Conservation (phyloP, 2,797 vertebrate species). For the Somateria mollissima region DNA sequence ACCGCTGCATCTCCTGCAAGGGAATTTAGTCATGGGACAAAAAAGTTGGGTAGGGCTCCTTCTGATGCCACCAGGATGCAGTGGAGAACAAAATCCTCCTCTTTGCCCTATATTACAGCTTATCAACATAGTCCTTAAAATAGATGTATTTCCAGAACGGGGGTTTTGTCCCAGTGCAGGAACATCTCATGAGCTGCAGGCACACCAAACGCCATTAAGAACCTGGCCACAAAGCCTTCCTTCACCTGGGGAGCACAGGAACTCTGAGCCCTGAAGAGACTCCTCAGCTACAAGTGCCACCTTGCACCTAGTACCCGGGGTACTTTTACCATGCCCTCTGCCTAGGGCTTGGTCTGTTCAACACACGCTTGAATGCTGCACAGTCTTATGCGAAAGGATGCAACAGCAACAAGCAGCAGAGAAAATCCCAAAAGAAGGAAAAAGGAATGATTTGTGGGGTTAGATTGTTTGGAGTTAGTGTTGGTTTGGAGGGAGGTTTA, state of each 20-base stretch:
- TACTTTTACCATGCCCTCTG: neutral
- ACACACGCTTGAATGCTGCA: fast-evolving
- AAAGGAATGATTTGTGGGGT: neutral
- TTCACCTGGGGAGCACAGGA: neutral
- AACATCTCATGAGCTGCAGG: neutral
- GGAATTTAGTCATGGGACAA: neutral
- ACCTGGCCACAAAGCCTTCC: neutral
- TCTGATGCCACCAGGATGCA: neutral
- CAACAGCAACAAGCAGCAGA: neutral
- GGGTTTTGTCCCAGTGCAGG: neutral
- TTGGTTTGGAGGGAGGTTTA: neutral
- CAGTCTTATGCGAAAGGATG: neutral
- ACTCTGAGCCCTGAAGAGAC: neutral
- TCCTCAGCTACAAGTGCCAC: neutral
- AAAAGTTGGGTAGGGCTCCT: neutral
- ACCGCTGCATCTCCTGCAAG: neutral
- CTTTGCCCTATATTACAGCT: neutral
- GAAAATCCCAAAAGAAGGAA: neutral
- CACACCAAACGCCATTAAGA: neutral
- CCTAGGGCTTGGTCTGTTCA: neutral
- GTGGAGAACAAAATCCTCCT: neutral
- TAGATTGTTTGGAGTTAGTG: neutral
- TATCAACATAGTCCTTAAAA: neutral
- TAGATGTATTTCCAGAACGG: neutral
- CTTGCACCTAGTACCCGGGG: neutral